Base-by-base conservation (phyloP, 1,140 invertebrate species). In the Theocolax elegans region DNA sequence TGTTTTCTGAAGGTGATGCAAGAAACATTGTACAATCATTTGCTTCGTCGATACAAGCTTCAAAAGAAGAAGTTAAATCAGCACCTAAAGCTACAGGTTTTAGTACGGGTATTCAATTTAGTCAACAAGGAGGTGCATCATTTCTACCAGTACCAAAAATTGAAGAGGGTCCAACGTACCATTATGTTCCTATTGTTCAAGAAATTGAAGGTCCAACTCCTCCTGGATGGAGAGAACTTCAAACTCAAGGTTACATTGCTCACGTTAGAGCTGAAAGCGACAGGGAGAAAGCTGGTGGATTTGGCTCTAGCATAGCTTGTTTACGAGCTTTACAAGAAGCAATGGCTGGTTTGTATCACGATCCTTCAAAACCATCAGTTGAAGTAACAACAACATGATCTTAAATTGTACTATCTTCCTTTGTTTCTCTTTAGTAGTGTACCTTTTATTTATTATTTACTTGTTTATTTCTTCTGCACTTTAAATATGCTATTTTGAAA, bases 321-420 rank as follows among this genome's bases (percentile, higher is more conserved):
- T 86, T 93, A 59, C 86, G 97, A 76, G 96, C 95, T 0, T 82
- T 99, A 10, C 93, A 97, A 83, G 96, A 98, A 83, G 93, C 96
- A 0, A 89, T 98, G 78, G 89, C 92, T 75, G 95, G 95, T 29
- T 86, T 97, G 1, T 97, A 91, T 79, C 90, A 92, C 54, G 79
- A 81, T 78, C 80, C 85, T 4, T 78, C 77, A 3, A 77, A 81
- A 58, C 62, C 9, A 29, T 54, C 25, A 44, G 1, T 27, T 12
- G 48, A 69, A 69, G 31, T 62, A 53, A 15, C 35, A 29, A 25
- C 17, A 13, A 42, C 42, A 27, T 67, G 31, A 59, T 59, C 0
- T 25, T 25, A 59, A 59, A 25, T 23, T 23, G 23, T 13, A 21
- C 23, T 3, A 8, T 21, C 2, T 51, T 21, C 23, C 23, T 51